These are phyloP conservation scores for Patella caerulea DNA, from an alignment of 2,888 invertebrate species.

Conservation along the genomic window DNA sequence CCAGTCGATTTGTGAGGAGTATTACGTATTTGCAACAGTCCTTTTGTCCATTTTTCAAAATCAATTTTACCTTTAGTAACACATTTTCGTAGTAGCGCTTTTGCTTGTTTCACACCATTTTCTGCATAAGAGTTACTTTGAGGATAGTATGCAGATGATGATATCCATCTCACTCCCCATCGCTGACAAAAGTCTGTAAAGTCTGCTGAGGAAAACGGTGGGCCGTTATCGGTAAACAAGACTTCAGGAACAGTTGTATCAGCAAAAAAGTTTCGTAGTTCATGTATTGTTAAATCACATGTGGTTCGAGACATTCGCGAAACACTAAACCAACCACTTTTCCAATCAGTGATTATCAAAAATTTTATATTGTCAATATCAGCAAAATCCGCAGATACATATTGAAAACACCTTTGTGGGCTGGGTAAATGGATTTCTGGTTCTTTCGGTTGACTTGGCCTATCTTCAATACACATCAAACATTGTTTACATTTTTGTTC, in stretches of 20 bases:
- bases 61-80: background rate
- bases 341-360: background rate
- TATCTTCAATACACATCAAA: background rate
- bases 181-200: background rate
- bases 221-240: too few species aligned
- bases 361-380: background rate
- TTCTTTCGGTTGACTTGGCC: background rate
- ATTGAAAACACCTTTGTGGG: background rate
- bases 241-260: conserved; percentile 3
- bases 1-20: background rate
- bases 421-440: background rate
- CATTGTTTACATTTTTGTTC: background rate
- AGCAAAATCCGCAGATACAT: background rate
- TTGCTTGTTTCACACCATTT: background rate
- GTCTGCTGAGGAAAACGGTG: background rate
- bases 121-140: background rate
- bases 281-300: background rate
- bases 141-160: background rate
- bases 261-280: background rate
- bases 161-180: conserved; percentile 8
- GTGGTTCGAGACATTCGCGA: background rate
- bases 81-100: too few species aligned
- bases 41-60: background rate
- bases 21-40: background rate
- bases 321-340: conserved; percentile 1